A percentile compares a stretch with the other conserved stretches of the same genome.
phyloP scores from a whole-genome alignment of 2,113 vertebrate genomes.

The Xyliphius kryptos region DNA sequence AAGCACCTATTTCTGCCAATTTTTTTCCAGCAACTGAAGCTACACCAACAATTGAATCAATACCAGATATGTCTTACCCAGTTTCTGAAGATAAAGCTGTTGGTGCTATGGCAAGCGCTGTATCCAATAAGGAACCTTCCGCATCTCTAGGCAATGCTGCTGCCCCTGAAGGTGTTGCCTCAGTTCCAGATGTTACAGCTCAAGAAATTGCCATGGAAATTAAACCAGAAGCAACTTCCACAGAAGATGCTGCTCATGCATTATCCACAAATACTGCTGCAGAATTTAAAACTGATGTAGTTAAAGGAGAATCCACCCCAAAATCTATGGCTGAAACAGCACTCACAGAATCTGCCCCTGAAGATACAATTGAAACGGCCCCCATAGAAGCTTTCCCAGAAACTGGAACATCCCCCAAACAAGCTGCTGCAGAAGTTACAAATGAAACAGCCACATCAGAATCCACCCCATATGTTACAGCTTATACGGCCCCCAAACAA shows the following conservation, averaged over 20 bases:
- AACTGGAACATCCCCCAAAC: neutral
- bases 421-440: neutral
- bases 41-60: neutral
- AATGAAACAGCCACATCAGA: neutral
- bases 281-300: neutral
- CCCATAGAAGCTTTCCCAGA: neutral
- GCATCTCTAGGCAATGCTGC: neutral
- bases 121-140: no score
- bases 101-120: neutral
- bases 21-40: neutral
- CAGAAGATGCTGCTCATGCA: neutral
- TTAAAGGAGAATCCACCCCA: neutral
- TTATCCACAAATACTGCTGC: neutral
- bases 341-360: constrained; percentile 3
- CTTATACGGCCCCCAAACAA: neutral
- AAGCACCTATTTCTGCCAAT: neutral
- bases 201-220: no score
- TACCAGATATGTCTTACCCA: neutral
- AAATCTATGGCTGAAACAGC: neutral
- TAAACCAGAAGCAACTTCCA: neutral
- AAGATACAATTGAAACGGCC: constrained; percentile 4
- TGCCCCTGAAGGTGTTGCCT: constrained; percentile 3
- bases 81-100: neutral
- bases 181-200: neutral
- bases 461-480: neutral